Evolutionary conservation across 2,888 invertebrate genomes (phyloP).

Genomic region (Fragum fragum): DNA sequence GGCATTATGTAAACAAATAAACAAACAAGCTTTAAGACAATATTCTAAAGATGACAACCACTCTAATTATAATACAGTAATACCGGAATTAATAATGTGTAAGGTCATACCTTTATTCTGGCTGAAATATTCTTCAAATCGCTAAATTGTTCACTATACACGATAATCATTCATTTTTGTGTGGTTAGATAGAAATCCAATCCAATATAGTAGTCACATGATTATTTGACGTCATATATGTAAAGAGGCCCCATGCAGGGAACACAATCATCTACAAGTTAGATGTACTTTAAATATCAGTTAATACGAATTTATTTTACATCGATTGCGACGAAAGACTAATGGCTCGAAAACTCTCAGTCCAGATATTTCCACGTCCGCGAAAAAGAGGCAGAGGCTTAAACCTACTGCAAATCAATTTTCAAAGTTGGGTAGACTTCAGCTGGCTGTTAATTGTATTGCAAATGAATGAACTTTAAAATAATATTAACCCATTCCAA

Average conservation of each 20-base stretch:
- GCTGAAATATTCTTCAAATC: background rate
- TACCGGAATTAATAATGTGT: background rate
- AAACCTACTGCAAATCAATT: no score
- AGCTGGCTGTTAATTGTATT: no score
- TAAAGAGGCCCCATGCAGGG: background rate
- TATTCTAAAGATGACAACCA: background rate
- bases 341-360: no score
- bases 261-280: background rate
- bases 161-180: conserved; percentile 15
- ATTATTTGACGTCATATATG: background rate
- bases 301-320: no score
- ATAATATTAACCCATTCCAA: no score
- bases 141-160: background rate
- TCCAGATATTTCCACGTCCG: no score
- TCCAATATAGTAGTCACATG: conserved; percentile 21
- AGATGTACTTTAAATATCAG: no score
- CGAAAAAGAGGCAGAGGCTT: no score
- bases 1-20: conserved; percentile 28
- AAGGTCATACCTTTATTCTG: background rate
- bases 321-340: no score
- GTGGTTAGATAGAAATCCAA: background rate
- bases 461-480: no score
- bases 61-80: background rate
- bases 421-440: no score
- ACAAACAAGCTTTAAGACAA: background rate